phyloP scores from a whole-genome alignment of 2,888 invertebrate species.

The Antheraea assamensis region DNA sequence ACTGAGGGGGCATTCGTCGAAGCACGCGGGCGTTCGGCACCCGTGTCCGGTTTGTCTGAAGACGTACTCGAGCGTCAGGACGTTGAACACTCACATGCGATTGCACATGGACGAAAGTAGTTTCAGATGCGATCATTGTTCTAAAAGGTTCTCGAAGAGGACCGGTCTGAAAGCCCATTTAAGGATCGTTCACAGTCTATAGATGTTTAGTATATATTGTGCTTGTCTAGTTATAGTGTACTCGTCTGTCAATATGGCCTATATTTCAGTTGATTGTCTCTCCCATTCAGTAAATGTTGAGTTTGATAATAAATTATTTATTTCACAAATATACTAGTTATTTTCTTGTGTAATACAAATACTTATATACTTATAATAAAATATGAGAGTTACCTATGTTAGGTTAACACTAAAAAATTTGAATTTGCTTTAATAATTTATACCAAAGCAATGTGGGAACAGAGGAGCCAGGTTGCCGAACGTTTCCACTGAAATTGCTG shows the following conservation, averaged over 20 bases:
- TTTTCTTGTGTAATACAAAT: too few relatives aligned
- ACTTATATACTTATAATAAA: too few relatives aligned
- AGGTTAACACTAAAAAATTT: too few relatives aligned
- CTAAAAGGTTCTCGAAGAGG: slow-evolving; percentile 74
- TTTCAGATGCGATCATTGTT: slow-evolving; percentile 55
- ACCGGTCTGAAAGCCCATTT: slow-evolving; percentile 17
- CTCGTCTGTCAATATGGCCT: background rate
- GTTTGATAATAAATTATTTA: too few relatives aligned
- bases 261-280: background rate
- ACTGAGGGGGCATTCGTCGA: slow-evolving; percentile 46
- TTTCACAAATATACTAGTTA: too few relatives aligned
- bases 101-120: slow-evolving; percentile 37
- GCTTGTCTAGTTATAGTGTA: background rate
- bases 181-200: background rate
- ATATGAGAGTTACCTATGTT: too few relatives aligned
- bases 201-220: background rate
- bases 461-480: too few relatives aligned
- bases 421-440: too few relatives aligned
- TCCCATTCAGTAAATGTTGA: too few relatives aligned
- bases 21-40: slow-evolving; percentile 47
- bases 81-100: slow-evolving; percentile 42
- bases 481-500: too few relatives aligned
- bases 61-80: slow-evolving; percentile 73
- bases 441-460: too few relatives aligned
- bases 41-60: slow-evolving; percentile 80